Evolutionary conservation across 2,888 invertebrate species (phyloP), one percentile per base, ranked within the genome.

Genomic region (Chydorus sphaericus): DNA sequence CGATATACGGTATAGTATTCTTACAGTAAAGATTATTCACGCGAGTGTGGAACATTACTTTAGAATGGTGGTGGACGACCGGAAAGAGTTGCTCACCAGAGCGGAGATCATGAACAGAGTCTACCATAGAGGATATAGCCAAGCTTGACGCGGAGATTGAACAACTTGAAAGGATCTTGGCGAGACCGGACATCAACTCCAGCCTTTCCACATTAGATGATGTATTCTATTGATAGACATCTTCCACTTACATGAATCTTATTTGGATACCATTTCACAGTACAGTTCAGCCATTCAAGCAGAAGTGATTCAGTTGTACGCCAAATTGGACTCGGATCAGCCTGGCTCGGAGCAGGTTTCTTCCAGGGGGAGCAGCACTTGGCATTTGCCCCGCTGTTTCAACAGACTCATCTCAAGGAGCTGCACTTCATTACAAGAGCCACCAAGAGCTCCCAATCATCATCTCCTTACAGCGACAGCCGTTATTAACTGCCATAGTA

Each of bases 41-140:
- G 28, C 14, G 14, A 55, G 14, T 51, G 14, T 54, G 51, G 10
- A 11, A 29, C 30, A 28, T 52, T 33, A 1, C 31, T 50, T 58
- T n/a, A 71, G 85, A 65, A 86, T 89, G 66, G 81, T 85, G 18
- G 80, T 82, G 18, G 88, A 91, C 64, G 91, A 92, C 65, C 79
- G 51, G 77, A 81, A 66, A 62, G 92, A 92, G 65, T 70, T 86
- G 16, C 82, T 85, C 65, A 88, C 87, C 68, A 75, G 92, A 57
- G 85, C 90, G 49, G 89, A 92, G 69, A 86, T 92, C 54, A 91
- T 91, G 70, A 92, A 92, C 70, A 80, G 83, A 62, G 91, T 90
- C 5, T 91, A 89, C 67, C n/a, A 82, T 82, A 66, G 77, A 83
- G 61, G 88, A 91, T 68, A 79, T 92, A 61, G 81, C 82, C 8